Evolutionary conservation across 2,888 invertebrate species (phyloP).

Genomic region (Catocala nupta): DNA sequence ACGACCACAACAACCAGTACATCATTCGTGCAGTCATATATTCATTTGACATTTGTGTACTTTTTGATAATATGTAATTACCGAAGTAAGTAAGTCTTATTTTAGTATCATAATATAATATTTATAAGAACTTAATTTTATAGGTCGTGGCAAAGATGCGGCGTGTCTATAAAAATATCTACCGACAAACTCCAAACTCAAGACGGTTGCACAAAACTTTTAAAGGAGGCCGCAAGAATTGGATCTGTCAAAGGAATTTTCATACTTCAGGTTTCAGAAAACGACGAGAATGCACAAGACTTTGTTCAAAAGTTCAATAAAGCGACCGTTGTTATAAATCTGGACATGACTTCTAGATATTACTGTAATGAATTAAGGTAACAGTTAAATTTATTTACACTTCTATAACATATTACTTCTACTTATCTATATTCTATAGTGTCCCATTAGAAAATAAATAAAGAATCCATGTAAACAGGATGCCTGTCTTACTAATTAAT

Average conservation of each 20-base stretch:
- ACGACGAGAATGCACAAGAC: slow-evolving; percentile 43
- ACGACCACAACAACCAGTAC: no score
- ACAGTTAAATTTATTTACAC: slow-evolving; percentile 22
- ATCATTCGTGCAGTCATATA: no score
- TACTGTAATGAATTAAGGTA: slow-evolving; percentile 63
- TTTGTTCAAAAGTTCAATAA: slow-evolving; percentile 57
- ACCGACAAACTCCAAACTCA: slow-evolving; percentile 60
- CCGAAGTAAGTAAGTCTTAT: no score
- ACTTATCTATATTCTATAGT: background rate
- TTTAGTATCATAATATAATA: no score
- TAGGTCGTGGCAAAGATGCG: slow-evolving; percentile 62
- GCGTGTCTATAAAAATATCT: slow-evolving; percentile 57
- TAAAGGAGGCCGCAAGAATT: slow-evolving; percentile 60
- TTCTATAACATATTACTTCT: background rate
- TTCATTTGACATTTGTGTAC: no score
- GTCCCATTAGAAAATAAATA: background rate
- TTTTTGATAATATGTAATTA: no score
- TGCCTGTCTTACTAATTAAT: no score
- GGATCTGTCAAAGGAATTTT: slow-evolving; percentile 67
- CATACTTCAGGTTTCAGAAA: slow-evolving; percentile 52
- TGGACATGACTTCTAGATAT: slow-evolving; percentile 62
- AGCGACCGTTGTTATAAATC: slow-evolving; percentile 59
- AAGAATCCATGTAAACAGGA: no score
- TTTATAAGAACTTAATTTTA: slow-evolving; percentile 7
- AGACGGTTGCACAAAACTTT: slow-evolving; percentile 55